Evolutionary conservation across 2,797 vertebrate species (phyloP).

Genomic region (Apodemus agrarius): DNA sequence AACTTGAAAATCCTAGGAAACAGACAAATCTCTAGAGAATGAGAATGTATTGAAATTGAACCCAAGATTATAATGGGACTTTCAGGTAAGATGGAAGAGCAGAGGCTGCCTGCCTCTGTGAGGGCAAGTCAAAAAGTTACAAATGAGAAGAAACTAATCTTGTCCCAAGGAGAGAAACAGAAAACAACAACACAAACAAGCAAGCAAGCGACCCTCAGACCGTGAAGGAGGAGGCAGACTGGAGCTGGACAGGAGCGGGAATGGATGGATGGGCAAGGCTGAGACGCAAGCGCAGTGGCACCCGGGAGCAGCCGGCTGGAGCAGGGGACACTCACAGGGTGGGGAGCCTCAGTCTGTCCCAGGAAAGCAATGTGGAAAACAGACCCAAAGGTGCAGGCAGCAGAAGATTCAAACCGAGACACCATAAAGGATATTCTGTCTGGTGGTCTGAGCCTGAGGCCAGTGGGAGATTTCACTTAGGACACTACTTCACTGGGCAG

Average conservation of each 20-base stretch:
- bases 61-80: not conserved
- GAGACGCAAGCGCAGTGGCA: too few relatives aligned
- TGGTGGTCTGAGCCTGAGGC: not conserved
- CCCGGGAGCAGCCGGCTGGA: not conserved
- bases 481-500: not conserved
- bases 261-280: too few relatives aligned
- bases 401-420: not conserved
- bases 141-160: not conserved
- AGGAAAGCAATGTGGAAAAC: not conserved
- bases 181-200: not conserved
- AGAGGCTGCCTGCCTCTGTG: not conserved
- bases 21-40: constrained; percentile 33
- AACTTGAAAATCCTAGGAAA: constrained; percentile 17
- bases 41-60: not conserved
- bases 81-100: not conserved
- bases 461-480: not conserved
- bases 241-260: not conserved
- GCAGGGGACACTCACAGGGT: not conserved
- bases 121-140: not conserved
- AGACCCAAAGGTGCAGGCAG: not conserved
- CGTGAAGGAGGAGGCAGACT: not conserved
- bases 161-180: not conserved
- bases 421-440: not conserved
- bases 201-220: not conserved
- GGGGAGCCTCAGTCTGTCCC: not conserved